Base-by-base conservation (phyloP, 1,140 invertebrate species). In the Drosophila bocki region DNA sequence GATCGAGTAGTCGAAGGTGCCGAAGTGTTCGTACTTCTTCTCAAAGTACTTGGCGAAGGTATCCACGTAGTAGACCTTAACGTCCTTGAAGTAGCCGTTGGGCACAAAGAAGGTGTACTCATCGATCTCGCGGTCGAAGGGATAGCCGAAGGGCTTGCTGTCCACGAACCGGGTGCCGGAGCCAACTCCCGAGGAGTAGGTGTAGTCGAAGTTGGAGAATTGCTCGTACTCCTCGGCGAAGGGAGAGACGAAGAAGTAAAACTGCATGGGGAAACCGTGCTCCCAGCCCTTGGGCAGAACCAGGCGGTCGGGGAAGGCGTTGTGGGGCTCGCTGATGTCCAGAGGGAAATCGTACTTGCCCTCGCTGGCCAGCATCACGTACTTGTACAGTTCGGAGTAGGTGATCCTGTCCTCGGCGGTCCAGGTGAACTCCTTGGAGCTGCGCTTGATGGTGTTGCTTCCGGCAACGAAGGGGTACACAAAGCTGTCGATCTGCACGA, bases 161-260 rank as follows among this genome's bases (percentile, higher is more conserved):
- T 51, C 48, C 48, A 51, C 48, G 11, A 51, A 51, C 9, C 48
- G 48, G n/a, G 48, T 51, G 48, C 48, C 48, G 3, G 48, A 33
- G 48, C 48, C 48, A 17, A 51, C 48, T 3, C 48, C 48, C n/a
- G 48, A 51, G 48, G 48, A 51, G 48, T 51, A 51, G n/a, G 48
- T 51, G 29, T 51, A 17, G n/a, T 51, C 48, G 48, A 51, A 51
- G 48, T 51, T 51, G 48, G 48, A 51, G 48, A 51, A 51, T 29
- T 51, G 48, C 48, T 51, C 29, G 48, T 51, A 51, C 9, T 51
- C 48, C 48, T 51, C 48, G 48, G 48, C 48, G n/a, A 17, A 51
- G 48, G 48, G 48, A n/a, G 48, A 51, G 48, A 51, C 48, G n/a
- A 51, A 51, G 48, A 51, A 51, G 29, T 51, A 51, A 29, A 51